Evolutionary conservation across 2,888 invertebrate genomes (phyloP), one percentile per base, ranked within the genome.

Genomic region (Drosophila nr. medialis): DNA sequence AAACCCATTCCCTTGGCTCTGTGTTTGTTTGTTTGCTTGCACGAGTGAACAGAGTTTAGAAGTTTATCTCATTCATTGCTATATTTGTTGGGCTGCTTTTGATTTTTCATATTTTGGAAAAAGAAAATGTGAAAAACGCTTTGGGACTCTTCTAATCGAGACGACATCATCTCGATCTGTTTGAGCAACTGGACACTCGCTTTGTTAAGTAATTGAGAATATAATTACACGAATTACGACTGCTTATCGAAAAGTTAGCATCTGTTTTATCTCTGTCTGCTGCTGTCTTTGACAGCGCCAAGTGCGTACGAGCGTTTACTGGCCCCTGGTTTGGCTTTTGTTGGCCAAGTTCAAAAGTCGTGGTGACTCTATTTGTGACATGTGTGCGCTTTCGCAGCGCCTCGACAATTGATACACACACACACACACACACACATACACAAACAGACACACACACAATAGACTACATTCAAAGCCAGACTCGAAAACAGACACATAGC

Each of bases 181-280:
- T 65, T 49, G 61, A 62, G 62, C 71, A 75, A 61, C 63, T 64
- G 68, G 64, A 63, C 66, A 63, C 56, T 56, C 54, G 54, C 75
- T 78, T 73, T 77, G 85, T 75, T 75, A 76, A 82, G 88, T 86
- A 92, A 91, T 92, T 90, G 92, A 92, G 92, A 92, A 89, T 90
- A 92, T 92, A 92, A 92, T 92, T 91, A 92, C 90, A 90, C 83
- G 90, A 92, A 92, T 92, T 91, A 92, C 90, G 73, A 62, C 30
- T 3, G 83, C 85, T 89, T 92, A 92, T 92, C 92, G 77, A 38
- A 49, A 66, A 61, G 78, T 80, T 77, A 81, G 75, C 80, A 91
- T 91, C 91, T 90, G 74, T 81, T 87, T 86, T 74, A 86, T 88
- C 81, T 86, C 30, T 69, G 61, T 64, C 49, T 40, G 48, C 53